A percentile compares a stretch with the other conserved stretches of the same genome.
Conservation (phyloP, 23 tunicate genomes). For the Ciona savignyi region DNA sequence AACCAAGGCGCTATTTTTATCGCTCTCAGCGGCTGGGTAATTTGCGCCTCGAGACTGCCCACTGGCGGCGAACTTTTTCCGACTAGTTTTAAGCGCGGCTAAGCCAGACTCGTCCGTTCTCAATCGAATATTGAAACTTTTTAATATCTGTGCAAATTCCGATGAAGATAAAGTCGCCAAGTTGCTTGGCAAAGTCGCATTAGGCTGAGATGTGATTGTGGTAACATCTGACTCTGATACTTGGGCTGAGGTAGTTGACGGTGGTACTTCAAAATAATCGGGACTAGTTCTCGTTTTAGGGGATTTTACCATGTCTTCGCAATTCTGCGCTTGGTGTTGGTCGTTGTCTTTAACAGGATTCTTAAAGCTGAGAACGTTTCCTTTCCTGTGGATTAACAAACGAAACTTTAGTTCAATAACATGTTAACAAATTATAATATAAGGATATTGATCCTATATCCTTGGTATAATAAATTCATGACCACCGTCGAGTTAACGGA, state of each 20-base stretch:
- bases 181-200: neutral
- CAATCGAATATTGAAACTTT: neutral
- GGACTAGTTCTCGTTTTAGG: neutral
- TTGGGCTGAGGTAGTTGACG: neutral
- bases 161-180: neutral
- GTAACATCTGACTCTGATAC: neutral
- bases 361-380: neutral
- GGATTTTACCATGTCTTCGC: neutral
- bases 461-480: no score
- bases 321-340: no score
- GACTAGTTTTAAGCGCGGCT: neutral
- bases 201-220: no score
- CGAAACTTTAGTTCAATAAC: no score
- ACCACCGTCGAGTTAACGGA: no score
- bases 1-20: neutral
- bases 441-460: no score
- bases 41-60: neutral
- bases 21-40: neutral
- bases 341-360: no score
- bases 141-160: neutral
- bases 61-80: neutral
- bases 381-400: neutral
- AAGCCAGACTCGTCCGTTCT: neutral
- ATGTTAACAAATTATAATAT: no score
- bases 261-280: neutral